A percentile compares a stretch with the other conserved stretches of the same genome.
These are phyloP conservation scores for Helleia helle DNA, from an alignment of 2,888 invertebrate species.

Conservation along the genomic window DNA sequence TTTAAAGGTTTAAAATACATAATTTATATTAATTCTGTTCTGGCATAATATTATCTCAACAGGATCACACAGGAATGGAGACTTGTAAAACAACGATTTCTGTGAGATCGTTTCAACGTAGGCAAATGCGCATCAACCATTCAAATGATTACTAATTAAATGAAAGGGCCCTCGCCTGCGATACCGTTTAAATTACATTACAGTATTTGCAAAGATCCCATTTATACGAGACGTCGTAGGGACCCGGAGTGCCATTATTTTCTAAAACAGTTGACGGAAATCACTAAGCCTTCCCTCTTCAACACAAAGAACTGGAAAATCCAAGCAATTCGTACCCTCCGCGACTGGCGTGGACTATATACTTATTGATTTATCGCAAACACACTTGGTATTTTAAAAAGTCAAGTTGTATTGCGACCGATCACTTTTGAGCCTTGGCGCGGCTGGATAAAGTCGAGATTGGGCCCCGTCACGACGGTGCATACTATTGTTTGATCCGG, in stretches of 20 bases:
- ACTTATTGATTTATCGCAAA: conserved; percentile 70
- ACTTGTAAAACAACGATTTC: no score
- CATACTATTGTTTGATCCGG: conserved; percentile 46
- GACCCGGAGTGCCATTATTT: conserved; percentile 46
- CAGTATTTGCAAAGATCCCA: neutral
- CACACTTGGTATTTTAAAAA: conserved; percentile 55
- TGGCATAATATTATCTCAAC: no score
- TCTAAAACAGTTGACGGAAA: conserved; percentile 50
- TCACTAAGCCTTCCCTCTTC: conserved; percentile 44
- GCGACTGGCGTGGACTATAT: conserved; percentile 49
- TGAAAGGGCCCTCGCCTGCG: neutral
- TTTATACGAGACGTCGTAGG: conserved; percentile 21
- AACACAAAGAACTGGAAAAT: conserved; percentile 61
- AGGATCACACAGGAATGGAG: no score
- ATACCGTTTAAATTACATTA: conserved; percentile 3
- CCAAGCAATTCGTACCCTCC: conserved; percentile 65
- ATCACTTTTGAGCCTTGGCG: conserved; percentile 24
- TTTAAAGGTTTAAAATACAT: no score
- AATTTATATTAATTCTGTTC: no score
- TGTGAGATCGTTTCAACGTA: neutral
- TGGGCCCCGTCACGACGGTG: conserved; percentile 29
- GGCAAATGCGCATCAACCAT: neutral
- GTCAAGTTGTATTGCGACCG: conserved; percentile 27
- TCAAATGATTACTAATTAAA: conserved; percentile 1
- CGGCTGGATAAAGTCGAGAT: conserved; percentile 29